These are phyloP conservation scores for Procavia capensis DNA, from an alignment of 2,113 vertebrate genomes.

Conservation along the genomic window DNA sequence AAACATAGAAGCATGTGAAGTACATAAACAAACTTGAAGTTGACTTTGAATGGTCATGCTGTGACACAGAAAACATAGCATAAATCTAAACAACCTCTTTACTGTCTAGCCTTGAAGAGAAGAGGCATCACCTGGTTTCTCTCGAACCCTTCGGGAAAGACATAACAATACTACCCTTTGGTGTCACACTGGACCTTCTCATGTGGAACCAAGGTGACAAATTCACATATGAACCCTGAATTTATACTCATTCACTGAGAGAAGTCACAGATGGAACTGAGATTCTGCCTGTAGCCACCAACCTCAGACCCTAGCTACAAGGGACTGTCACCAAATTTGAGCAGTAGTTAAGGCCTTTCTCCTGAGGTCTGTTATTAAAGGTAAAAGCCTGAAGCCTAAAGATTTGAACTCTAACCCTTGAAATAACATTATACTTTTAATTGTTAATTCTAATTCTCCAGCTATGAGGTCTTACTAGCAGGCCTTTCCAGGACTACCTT, in stretches of 20 bases:
- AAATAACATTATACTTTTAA: neutral
- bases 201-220: neutral
- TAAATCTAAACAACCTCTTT: neutral
- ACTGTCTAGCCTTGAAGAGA: neutral
- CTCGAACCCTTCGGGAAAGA: neutral
- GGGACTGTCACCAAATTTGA: neutral
- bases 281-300: neutral
- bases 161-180: neutral
- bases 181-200: neutral
- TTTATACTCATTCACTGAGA: neutral
- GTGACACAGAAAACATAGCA: neutral
- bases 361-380: neutral
- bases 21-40: neutral
- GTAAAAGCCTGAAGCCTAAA: neutral
- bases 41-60: neutral
- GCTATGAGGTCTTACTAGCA: neutral
- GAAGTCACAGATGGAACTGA: neutral
- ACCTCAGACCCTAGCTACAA: neutral
- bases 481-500: neutral
- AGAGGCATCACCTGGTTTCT: neutral
- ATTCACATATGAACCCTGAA: neutral
- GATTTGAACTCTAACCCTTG: neutral
- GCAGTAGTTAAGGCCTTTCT: neutral
- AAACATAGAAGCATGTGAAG: neutral
- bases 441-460: neutral